Evolutionary conservation across 2,888 invertebrate species (phyloP), one percentile per base, ranked within the genome.

Genomic region (Eudasyphora cyanicolor): DNA sequence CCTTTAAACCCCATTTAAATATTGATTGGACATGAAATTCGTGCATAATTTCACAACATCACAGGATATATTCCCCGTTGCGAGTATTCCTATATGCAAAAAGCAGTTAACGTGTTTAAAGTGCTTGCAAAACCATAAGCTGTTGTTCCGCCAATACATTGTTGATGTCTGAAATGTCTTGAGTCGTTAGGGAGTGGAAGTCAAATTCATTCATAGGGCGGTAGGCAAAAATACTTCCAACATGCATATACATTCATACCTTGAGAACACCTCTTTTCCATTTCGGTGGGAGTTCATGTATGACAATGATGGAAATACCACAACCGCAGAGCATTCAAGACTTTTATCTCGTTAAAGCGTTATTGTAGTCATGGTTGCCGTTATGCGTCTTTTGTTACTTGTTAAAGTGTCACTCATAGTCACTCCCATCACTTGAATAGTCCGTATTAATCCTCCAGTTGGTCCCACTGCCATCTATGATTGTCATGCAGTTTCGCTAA

Each of bases 261-360:
- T 38, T 38, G 12, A 38, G 8, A 38, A 38, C 38, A 14, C 38
- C n/a, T n/a, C n/a, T n/a, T n/a, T n/a, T 3, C 12, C 45, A 45
- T 45, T 45, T n/a, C n/a, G 4, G 2, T 4, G 45, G 45, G 45
- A 12, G 21, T 54, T 21, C 19, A 21, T 21, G 12, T 54, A 8
- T 21, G 21, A 54, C 21, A 54, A 54, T 21, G 21, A 19, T 21
- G 19, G 10, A 54, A 12, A 1, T 21, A 21, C 21, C 54, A 21
- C 54, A 54, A 54, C 54, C 19, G 19, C 54, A 54, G 19, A 21
- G 21, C 21, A n/a, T n/a, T 54, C 54, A 21, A 54, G 19, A 54
- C 54, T 54, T 54, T 21, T n/a, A 54, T 19, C 54, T 54, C 19
- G 54, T 54, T 54, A 54, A 54, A 54, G 54, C 19, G 54, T 54